phyloP scores from a whole-genome alignment of 2,888 invertebrate genomes.

The Amorpha juglandis region DNA sequence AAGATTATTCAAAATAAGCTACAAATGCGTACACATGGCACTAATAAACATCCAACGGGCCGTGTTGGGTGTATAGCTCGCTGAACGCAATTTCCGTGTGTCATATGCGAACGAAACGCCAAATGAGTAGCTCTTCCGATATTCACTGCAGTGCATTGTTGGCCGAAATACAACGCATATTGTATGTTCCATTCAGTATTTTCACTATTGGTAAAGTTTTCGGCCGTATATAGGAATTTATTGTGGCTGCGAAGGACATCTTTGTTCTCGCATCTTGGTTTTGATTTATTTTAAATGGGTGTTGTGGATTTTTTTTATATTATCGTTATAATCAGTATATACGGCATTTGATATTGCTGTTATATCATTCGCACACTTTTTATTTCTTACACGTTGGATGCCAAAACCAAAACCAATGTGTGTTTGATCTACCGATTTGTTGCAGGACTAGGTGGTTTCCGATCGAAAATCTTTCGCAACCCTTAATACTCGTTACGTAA shows the following conservation, averaged over 20 bases:
- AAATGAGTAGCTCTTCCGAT: slow-evolving; percentile 30
- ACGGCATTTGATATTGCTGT: no score
- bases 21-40: neutral
- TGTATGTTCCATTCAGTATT: slow-evolving; percentile 40
- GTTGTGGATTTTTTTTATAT: neutral
- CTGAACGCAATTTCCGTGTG: slow-evolving; percentile 18
- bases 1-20: neutral
- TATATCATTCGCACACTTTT: no score
- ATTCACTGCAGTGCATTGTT: slow-evolving; percentile 35
- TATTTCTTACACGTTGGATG: no score
- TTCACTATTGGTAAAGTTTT: slow-evolving; percentile 38
- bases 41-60: neutral
- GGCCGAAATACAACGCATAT: slow-evolving; percentile 36
- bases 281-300: neutral
- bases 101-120: slow-evolving; percentile 15
- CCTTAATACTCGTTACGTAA: no score
- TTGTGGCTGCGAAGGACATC: slow-evolving; percentile 31
- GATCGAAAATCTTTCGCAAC: no score
- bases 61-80: neutral
- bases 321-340: no score
- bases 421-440: no score
- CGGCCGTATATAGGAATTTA: slow-evolving; percentile 39
- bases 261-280: slow-evolving; percentile 27
- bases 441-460: no score
- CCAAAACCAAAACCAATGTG: no score